A percentile compares a stretch with the other conserved stretches of the same genome.
Conservation (phyloP, 1,140 invertebrate species). For the Pseudomyrmex sp. region DNA sequence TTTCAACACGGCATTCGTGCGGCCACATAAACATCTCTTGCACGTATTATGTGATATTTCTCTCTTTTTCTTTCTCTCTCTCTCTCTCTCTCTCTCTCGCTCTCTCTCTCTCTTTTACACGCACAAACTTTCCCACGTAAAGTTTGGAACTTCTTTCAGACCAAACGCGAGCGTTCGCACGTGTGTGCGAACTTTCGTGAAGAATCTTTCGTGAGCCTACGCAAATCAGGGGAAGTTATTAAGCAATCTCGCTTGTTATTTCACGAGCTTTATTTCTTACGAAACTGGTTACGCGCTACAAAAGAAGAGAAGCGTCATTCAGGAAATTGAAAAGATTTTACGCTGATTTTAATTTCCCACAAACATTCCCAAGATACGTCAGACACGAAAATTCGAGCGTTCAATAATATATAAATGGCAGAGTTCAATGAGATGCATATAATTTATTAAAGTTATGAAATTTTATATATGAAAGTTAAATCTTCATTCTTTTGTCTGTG, state of each 20-base stretch:
- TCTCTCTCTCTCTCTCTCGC: not conserved
- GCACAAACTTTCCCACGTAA: constrained; percentile 43
- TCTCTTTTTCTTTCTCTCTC: not conserved
- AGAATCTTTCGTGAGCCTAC: constrained; percentile 3
- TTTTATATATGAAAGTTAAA: not conserved
- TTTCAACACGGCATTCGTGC: constrained; percentile 28
- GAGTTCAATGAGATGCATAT: not conserved
- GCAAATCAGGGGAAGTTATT: constrained; percentile 26
- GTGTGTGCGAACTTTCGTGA: constrained; percentile 24
- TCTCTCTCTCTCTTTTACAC: not conserved
- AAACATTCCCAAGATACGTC: too few relatives aligned
- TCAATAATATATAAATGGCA: too few relatives aligned
- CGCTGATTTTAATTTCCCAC: not conserved
- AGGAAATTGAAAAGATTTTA: not conserved
- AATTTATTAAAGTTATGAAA: not conserved
- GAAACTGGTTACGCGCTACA: too few relatives aligned
- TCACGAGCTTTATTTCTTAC: constrained; percentile 3
- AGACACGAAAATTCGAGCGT: too few relatives aligned
- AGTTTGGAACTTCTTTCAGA: constrained; percentile 38
- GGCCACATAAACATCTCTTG: not conserved
- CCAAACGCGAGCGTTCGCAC: not conserved
- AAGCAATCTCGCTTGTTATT: constrained; percentile 2
- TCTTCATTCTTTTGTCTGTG: not conserved
- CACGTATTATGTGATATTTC: too few relatives aligned
- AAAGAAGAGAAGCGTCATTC: not conserved